Evolutionary conservation across 2,888 invertebrate genomes (phyloP).

Genomic region (Teinopalpus imperialis): DNA sequence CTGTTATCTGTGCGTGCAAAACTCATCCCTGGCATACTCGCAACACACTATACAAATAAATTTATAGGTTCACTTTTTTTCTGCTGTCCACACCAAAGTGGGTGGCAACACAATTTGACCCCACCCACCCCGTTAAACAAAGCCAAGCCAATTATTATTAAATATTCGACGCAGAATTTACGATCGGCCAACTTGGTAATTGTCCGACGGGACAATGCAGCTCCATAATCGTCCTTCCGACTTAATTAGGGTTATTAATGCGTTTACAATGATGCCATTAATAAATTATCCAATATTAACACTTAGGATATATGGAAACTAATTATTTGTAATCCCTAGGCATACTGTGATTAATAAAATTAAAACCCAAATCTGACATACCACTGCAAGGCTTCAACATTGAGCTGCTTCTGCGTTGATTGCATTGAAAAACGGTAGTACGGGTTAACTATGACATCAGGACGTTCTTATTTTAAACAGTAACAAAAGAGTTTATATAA

Average conservation of each 20-base stretch:
- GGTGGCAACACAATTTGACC: slow-evolving; percentile 33
- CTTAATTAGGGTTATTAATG: slow-evolving; percentile 51
- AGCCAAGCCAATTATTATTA: slow-evolving; percentile 74
- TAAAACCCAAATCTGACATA: no score
- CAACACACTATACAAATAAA: no score
- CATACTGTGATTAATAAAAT: no score
- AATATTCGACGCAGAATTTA: slow-evolving; percentile 54
- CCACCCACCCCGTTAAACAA: slow-evolving; percentile 66
- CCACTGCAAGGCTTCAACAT: no score
- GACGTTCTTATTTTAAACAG: no score
- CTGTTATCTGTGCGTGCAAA: no score
- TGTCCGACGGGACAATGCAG: slow-evolving; percentile 51
- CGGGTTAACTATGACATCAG: no score
- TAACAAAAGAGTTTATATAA: no score
- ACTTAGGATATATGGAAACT: slow-evolving; percentile 3
- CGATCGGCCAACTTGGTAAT: slow-evolving; percentile 45
- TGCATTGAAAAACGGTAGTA: no score
- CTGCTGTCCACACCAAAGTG: slow-evolving; percentile 45
- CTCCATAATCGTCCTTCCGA: slow-evolving; percentile 42
- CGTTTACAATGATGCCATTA: slow-evolving; percentile 34
- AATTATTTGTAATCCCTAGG: background rate
- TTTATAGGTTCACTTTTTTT: no score
- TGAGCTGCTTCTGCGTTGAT: no score
- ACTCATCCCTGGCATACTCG: no score
- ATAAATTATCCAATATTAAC: slow-evolving; percentile 11